Base-by-base conservation (phyloP, 2,113 vertebrate genomes). In the Eudorcas thomsonii region DNA sequence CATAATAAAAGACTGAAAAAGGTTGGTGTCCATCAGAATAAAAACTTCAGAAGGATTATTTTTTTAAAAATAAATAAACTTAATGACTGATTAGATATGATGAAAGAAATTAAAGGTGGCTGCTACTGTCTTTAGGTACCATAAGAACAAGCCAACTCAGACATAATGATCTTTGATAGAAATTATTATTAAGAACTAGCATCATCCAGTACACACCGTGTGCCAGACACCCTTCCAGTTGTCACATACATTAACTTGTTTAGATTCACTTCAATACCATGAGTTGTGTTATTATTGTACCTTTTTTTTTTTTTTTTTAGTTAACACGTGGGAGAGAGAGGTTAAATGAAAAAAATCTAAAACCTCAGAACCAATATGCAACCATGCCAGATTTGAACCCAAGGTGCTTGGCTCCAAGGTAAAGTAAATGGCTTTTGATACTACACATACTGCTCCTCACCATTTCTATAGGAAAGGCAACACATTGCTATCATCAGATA, bases 51-150 rank as follows among this genome's bases (percentile, higher is more conserved):
- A 81, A 85, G 11, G 14, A 45, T 95, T 85, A 26, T 80, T 81
- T 97, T 77, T 97, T 59, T 0, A 55, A 67, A 95, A 93, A 50
- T 48, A 30, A 94, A 92, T 95, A 90, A 77, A 14, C 45, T 84
- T 64, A 95, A 50, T 62, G 33, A 82, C 10, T 36, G 43, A 85
- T 78, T 64, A 67, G 16, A 36, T 64, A 81, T 59, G 28, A 97
- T 67, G 30, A 88, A 88, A 89, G 11, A 57, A 87, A 87, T 91
- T 81, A 85, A 88, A 80, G 17, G 64, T 39, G 60, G 50, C 25
- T n/a, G 48, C n/a, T 39, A 88, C 26, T 54, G 8, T 48, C 10
- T 50, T 57, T 36, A 84, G 48, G 39, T 95, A 25, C 59, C 5
- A 25, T 21, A 10, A 13, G 57, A 91, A 26, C 11, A 84, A 50